Conservation (phyloP, 2,113 vertebrate genomes). For the Castor canadensis region DNA sequence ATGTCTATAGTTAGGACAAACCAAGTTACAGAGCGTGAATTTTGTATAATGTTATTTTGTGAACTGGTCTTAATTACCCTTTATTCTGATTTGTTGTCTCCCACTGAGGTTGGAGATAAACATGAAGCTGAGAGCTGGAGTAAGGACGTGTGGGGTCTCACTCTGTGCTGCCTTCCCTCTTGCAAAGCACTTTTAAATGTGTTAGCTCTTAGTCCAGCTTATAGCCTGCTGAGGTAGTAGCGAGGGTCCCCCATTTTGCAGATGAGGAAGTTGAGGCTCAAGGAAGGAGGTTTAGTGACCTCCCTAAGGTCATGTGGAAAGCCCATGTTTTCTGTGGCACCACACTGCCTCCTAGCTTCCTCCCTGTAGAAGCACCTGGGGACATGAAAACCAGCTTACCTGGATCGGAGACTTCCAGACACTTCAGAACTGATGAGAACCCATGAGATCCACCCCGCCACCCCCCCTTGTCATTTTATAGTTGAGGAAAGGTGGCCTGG, state of each 20-base stretch:
- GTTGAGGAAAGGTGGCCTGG: background rate
- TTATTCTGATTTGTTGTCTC: background rate
- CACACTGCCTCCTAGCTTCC: constrained; percentile 69
- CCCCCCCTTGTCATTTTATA: background rate
- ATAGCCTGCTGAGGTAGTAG: background rate
- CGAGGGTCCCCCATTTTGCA: background rate
- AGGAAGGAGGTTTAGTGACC: background rate
- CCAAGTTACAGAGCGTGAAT: background rate
- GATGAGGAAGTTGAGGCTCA: background rate
- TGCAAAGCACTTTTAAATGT: background rate
- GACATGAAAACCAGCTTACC: background rate
- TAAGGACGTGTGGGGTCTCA: background rate
- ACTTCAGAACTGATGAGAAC: background rate
- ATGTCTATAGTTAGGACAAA: background rate
- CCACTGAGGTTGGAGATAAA: background rate
- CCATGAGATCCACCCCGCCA: no score
- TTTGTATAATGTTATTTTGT: background rate
- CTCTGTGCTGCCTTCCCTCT: background rate
- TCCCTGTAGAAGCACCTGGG: background rate
- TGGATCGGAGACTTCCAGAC: background rate
- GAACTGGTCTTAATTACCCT: background rate
- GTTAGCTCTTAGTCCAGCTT: background rate
- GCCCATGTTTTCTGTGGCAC: background rate
- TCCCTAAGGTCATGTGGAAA: background rate
- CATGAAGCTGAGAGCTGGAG: background rate